Evolutionary conservation across 2,113 vertebrate genomes (phyloP).

Genomic region (Oncorhynchus kisutch): DNA sequence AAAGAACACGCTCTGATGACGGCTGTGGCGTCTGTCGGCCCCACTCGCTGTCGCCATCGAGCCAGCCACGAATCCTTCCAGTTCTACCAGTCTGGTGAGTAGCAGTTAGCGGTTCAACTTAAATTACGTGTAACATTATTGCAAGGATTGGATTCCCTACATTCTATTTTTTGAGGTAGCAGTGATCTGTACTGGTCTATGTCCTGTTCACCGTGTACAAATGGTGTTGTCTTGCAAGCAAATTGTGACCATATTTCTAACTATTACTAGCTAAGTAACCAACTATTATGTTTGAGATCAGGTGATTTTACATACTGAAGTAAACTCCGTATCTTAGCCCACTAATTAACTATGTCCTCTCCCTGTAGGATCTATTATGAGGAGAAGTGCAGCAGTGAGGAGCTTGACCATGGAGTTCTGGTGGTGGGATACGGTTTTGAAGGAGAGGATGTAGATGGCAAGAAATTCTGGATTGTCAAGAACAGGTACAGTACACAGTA

Average conservation of each 20-base stretch:
- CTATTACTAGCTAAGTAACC: no score
- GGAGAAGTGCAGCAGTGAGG: constrained; percentile 71
- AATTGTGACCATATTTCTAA: neutral
- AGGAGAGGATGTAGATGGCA: constrained; percentile 63
- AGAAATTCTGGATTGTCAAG: constrained; percentile 84
- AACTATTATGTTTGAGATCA: neutral
- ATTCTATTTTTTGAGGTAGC: no score
- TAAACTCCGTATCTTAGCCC: no score
- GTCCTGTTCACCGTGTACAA: neutral
- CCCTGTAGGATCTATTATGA: constrained; percentile 81
- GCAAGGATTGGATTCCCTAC: no score
- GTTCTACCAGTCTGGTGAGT: constrained; percentile 78
- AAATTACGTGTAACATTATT: no score
- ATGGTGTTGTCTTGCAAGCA: no score
- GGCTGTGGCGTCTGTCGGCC: constrained; percentile 77
- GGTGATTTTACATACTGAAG: neutral
- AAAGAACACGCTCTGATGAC: constrained; percentile 73
- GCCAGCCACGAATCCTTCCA: constrained; percentile 76
- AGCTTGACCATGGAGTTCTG: constrained; percentile 77
- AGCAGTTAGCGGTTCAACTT: neutral
- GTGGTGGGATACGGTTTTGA: constrained; percentile 80
- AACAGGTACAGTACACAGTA: constrained; percentile 74
- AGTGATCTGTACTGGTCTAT: neutral
- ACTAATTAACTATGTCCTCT: neutral
- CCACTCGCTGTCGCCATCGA: constrained; percentile 81